Evolutionary conservation across 2,797 vertebrate species (phyloP).

Genomic region (Pyrocephalus nanus): DNA sequence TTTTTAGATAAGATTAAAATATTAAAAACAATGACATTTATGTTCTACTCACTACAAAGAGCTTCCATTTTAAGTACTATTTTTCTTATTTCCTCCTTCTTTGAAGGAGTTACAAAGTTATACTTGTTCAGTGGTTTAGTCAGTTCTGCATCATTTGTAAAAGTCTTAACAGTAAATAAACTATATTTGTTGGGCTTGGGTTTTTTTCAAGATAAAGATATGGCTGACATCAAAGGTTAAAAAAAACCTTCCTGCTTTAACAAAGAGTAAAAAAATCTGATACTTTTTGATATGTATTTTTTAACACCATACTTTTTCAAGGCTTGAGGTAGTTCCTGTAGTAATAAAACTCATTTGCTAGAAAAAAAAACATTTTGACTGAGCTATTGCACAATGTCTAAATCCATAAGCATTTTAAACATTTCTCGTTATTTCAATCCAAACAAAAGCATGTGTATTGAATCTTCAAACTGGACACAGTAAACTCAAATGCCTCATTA

Average conservation of each 20-base stretch:
- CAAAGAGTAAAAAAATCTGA: not conserved
- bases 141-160: not conserved
- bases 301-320: not conserved
- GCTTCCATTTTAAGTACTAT: not conserved
- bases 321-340: not conserved
- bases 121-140: not conserved
- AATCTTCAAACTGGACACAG: not conserved
- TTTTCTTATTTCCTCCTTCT: not conserved
- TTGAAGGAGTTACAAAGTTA: not conserved
- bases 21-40: not conserved
- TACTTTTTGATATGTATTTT: not conserved
- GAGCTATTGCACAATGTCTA: not conserved
- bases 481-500: not conserved
- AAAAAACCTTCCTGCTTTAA: not conserved
- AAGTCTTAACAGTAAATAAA: not conserved
- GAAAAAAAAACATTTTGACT: not conserved
- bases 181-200: not conserved
- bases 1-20: not conserved
- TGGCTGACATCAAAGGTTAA: not conserved
- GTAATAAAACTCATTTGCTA: not conserved
- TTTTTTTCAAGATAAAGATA: not conserved
- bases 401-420: not conserved
- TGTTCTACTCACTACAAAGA: not conserved
- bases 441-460: not conserved
- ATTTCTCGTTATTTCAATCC: not conserved